phyloP scores from a whole-genome alignment of 2,888 invertebrate genomes.

The Thereva unica region DNA sequence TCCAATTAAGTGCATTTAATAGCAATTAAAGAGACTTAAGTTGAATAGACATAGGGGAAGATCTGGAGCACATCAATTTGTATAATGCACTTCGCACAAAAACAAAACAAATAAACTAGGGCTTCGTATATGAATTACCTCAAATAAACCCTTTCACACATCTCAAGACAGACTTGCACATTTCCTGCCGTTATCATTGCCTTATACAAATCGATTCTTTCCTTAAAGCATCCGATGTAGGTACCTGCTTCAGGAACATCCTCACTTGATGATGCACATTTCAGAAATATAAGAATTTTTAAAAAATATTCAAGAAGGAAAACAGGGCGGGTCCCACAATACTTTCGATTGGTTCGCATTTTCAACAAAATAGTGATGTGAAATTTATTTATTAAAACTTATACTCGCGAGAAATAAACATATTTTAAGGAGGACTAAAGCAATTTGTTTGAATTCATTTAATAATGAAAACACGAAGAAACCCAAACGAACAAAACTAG shows the following conservation, averaged over 20 bases:
- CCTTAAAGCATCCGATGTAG: conserved; percentile 54
- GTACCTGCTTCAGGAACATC: conserved; percentile 26
- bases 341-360: too few species aligned
- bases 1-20: conserved; percentile 18
- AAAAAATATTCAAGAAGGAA: neutral
- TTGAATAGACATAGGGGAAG: conserved; percentile 2
- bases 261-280: neutral
- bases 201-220: conserved; percentile 51
- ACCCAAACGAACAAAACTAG: conserved; percentile 7
- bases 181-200: conserved; percentile 52
- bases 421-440: too few species aligned
- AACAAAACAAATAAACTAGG: neutral
- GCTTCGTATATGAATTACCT: conserved; percentile 44
- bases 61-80: conserved; percentile 24
- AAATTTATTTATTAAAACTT: too few species aligned
- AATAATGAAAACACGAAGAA: neutral
- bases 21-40: conserved; percentile 19
- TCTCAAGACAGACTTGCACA: conserved; percentile 53
- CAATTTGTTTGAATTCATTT: too few species aligned
- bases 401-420: too few species aligned
- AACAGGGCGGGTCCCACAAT: neutral
- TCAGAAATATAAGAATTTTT: neutral
- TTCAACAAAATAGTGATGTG: too few species aligned
- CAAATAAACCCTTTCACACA: conserved; percentile 51
- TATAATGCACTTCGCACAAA: neutral